These are phyloP conservation scores for Epirrhoe alternata DNA, from an alignment of 2,888 invertebrate genomes.

Conservation along the genomic window DNA sequence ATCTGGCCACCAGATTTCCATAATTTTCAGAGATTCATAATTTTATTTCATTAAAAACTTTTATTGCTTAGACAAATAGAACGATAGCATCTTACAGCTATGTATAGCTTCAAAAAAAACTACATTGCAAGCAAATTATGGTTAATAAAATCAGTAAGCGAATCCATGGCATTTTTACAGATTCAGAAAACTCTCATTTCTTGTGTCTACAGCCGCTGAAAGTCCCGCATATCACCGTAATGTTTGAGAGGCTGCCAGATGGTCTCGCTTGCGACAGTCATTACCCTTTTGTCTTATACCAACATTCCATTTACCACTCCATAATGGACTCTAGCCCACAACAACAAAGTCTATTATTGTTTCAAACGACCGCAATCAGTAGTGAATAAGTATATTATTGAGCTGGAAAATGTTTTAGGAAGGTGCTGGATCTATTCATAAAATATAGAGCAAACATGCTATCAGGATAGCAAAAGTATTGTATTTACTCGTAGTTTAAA, in stretches of 20 bases:
- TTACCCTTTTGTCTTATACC: constrained; percentile 76
- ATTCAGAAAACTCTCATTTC: constrained; percentile 46
- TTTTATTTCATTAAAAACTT: no score
- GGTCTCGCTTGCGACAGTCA: constrained; percentile 70
- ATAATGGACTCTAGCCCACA: constrained; percentile 49
- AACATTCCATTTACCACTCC: constrained; percentile 27
- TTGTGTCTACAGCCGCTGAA: constrained; percentile 55
- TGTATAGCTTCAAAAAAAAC: no score
- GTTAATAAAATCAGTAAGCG: constrained; percentile 2
- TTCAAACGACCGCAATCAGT: constrained; percentile 53
- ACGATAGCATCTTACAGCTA: no score
- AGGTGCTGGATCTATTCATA: constrained; percentile 60
- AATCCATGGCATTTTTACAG: constrained; percentile 9
- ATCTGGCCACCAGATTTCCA: no score
- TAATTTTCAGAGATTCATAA: no score
- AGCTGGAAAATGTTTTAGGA: constrained; percentile 71
- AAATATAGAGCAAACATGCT: constrained; percentile 8
- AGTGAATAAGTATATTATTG: constrained; percentile 65
- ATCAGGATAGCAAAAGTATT: not conserved
- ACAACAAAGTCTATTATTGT: constrained; percentile 47
- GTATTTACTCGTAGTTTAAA: no score
- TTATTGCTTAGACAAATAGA: not conserved
- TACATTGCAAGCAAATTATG: not conserved
- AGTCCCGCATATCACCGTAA: constrained; percentile 65
- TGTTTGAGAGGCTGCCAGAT: constrained; percentile 77